Base-by-base conservation (phyloP, 64 coral and sea anemone genomes). In the Actinia equina region DNA sequence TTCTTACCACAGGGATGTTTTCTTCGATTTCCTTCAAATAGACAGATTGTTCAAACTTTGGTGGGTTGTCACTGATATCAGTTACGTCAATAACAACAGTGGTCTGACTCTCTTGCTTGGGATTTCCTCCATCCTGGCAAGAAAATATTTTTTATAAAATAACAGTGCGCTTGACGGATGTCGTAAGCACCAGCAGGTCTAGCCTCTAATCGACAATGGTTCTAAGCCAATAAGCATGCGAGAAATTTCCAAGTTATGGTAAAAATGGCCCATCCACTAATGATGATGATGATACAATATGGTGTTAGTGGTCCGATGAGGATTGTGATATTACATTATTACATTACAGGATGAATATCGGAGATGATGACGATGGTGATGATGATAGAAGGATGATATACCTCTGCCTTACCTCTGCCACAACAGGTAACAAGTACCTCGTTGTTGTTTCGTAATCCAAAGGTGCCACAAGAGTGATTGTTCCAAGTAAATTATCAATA, bases 11-110 rank as follows among this genome's bases (percentile, higher is more conserved):
- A 17, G 17, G 65, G 46, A 79, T 81, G 62, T 92, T 92, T 43
- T 92, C 91, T 83, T 88, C 86, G 53, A 92, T 55, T 54, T 88
- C 86, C 46, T 84, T 82, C 23, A 87, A 16, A 84, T 92, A 92
- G 10, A 80, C 77, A 17, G 86, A 92, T 84, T 88, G 80, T 3
- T 76, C 46, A 83, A 92, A 92, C 64, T 83, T 88, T 19, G 91
- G 91, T 53, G 91, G 86, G 49, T 83, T 92, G n/a, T 92, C 91
- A 26, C 91, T 92, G 46, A 88, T 83, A 77, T 92, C 91, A 52
- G 63, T 84, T 15, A 92, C 91, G 49, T 88, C 78, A 14, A 92
- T 88, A 14, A 92, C 85, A 65, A 92, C 91, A 15, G 86, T 76
- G 16, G 91, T 83, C 58, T 18, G 0, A 18, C 77, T 54, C 10